These are phyloP conservation scores for Tetraneura akinire DNA, from an alignment of 1,140 invertebrate species.

Conservation along the genomic window DNA sequence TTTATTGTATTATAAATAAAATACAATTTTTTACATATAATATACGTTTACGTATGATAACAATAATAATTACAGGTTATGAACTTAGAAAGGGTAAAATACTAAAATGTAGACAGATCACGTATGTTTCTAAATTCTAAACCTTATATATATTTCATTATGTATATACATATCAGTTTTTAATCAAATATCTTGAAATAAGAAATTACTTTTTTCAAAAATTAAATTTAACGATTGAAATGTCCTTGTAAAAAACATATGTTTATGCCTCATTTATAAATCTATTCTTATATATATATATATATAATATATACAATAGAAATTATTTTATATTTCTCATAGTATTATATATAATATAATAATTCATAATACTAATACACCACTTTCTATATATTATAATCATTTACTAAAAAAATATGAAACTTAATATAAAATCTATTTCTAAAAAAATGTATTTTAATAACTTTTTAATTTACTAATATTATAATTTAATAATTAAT, in stretches of 20 bases:
- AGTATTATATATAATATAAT: too few species aligned
- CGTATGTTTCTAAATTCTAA: neutral
- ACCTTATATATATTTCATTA: neutral
- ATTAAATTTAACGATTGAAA: neutral
- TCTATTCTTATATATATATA: too few species aligned
- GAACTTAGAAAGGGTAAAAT: neutral
- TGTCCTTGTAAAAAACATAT: slow-evolving; percentile 20
- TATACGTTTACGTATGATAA: neutral
- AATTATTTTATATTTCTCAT: neutral
- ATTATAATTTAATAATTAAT: too few species aligned
- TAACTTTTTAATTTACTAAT: too few species aligned
- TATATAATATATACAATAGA: neutral
- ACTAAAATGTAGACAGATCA: neutral
- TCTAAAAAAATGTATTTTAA: too few species aligned
- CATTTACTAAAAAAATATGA: too few species aligned
- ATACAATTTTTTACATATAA: neutral
- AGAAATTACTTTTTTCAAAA: slow-evolving; percentile 8
- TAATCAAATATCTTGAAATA: slow-evolving; percentile 11
- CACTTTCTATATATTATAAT: too few species aligned
- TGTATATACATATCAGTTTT: neutral
- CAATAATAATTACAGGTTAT: slow-evolving; percentile 44
- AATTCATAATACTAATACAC: too few species aligned
- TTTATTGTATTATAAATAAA: neutral
- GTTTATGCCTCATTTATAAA: too few species aligned
- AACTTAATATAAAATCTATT: too few species aligned